Percentiles rank a stretch among this genome's conserved stretches.
These are phyloP conservation scores for Apostichopus parvimensis DNA, from an alignment of 35 echinoderm and acorn worm species.

Conservation along the genomic window DNA sequence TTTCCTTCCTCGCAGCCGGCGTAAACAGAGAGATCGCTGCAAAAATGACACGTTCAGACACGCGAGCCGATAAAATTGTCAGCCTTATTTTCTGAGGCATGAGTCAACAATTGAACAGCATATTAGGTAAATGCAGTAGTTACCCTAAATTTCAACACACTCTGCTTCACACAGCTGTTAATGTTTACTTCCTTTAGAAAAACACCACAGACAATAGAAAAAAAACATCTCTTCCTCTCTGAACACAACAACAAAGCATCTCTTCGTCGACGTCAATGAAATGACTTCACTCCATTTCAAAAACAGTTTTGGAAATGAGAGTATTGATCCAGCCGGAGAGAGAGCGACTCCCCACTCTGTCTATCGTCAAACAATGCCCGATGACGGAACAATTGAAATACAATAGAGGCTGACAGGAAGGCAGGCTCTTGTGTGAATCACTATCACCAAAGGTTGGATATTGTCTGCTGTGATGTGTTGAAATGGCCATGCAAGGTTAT, in stretches of 20 bases:
- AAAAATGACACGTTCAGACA: background rate
- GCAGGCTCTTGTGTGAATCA: background rate
- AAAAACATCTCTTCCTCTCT: background rate
- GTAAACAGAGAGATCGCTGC: background rate
- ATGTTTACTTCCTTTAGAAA: background rate
- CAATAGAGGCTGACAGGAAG: background rate
- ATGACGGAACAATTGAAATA: background rate
- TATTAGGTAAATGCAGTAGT: background rate
- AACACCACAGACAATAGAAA: background rate
- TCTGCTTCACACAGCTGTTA: background rate
- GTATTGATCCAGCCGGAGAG: background rate
- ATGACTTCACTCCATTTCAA: background rate
- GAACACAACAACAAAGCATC: background rate
- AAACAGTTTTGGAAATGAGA: background rate
- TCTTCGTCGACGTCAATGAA: background rate
- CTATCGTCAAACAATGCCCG: background rate
- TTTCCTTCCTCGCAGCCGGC: background rate
- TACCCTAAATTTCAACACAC: background rate
- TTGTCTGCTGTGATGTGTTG: background rate
- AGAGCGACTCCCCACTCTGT: background rate
- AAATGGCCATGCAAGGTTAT: background rate
- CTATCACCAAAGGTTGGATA: background rate
- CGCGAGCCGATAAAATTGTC: background rate
- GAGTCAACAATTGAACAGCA: background rate
- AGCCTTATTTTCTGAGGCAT: background rate